Evolutionary conservation across 2,888 invertebrate species (phyloP), one percentile per base, ranked within the genome.

Genomic region (Diploptera punctata): DNA sequence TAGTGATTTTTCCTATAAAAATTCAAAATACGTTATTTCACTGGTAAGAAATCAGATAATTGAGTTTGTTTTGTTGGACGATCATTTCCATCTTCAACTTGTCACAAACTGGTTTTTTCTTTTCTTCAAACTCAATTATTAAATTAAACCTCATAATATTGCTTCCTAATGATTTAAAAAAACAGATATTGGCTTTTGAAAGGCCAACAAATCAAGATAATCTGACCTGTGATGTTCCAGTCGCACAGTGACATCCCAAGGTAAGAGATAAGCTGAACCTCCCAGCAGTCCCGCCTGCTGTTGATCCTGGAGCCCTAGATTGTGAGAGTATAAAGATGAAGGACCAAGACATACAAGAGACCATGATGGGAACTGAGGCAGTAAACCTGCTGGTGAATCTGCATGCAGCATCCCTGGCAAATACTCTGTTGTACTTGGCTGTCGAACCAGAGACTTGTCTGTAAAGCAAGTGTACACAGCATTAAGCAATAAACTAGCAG

Each of bases 301-400:
- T 73, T 89, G 87, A 81, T 98, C 97, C 67, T 93, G 90, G 70
- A 97, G 84, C 0, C 96, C 96, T 72, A 91, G 86, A 81, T 90
- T 91, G 81, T 97, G 97, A 62, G 94, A 94, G 84, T 99, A 99
- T 31, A 95, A 86, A 71, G 93, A 94, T 52, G 95, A 94, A 0
- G 95, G 91, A 0, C 98, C 99, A 7, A 98, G 86, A 80, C 95
- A 96, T 43, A 94, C 88, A 68, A 99, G 85, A 9, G 94, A 92
- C 97, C 97, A 98, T 77, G 94, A 95, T 0, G 95, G 90, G 84
- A 92, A 97, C 75, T 92, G 90, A 0, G 98, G 97, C 75, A 97
- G 85, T 47, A 95, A 85, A 0, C 86, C 90, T 0, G 87, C 82
- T 0, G 94, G 94, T 68, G 94, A 93, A 77, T 86, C 88, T 0